These are phyloP conservation scores for Diuraphis noxia DNA, from an alignment of 1,140 invertebrate genomes.

Conservation along the genomic window DNA sequence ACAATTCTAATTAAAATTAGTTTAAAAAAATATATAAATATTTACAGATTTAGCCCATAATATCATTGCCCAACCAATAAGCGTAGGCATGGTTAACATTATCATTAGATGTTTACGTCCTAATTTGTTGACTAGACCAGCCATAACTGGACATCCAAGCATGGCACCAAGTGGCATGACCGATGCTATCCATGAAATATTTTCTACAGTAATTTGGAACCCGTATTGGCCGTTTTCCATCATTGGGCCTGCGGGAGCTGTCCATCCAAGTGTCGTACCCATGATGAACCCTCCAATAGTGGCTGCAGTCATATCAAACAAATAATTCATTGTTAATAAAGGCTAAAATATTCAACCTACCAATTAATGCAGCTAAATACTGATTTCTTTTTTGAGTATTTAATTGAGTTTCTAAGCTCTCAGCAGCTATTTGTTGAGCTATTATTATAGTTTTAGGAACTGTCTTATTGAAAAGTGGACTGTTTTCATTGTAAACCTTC, in stretches of 20 bases:
- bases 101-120: conserved; percentile 77
- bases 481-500: background rate
- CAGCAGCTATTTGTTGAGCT: conserved; percentile 54
- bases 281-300: conserved; percentile 72
- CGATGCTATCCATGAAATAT: conserved; percentile 75
- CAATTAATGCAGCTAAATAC: conserved; percentile 56
- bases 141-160: conserved; percentile 55
- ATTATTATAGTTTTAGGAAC: conserved; percentile 46
- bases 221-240: conserved; percentile 63
- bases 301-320: conserved; percentile 50
- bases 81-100: conserved; percentile 71
- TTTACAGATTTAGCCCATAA: conserved; percentile 67
- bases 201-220: conserved; percentile 62
- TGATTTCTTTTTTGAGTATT: conserved; percentile 54
- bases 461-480: conserved; percentile 35
- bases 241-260: conserved; percentile 70
- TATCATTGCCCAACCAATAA: conserved; percentile 75
- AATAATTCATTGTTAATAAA: background rate
- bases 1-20: background rate
- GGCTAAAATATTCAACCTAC: conserved; percentile 50
- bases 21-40: background rate
- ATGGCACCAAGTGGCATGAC: conserved; percentile 72
- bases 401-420: conserved; percentile 18
- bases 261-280: conserved; percentile 75
- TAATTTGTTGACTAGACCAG: conserved; percentile 67